phyloP scores from a whole-genome alignment of 2,113 vertebrate genomes.

The Chionis minor region DNA sequence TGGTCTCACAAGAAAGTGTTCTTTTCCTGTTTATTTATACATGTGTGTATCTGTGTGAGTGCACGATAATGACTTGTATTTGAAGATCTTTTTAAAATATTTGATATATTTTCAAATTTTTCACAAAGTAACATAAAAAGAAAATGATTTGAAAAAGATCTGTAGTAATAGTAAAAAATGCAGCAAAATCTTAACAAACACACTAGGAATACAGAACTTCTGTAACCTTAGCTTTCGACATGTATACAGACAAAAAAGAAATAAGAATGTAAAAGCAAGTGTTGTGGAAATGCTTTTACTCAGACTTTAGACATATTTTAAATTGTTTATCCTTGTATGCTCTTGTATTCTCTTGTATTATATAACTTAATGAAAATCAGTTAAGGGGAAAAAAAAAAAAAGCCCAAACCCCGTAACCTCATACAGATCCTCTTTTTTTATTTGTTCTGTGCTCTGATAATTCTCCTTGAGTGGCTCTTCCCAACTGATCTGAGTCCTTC shows the following conservation, averaged over 20 bases:
- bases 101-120: not conserved
- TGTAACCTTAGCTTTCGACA: not conserved
- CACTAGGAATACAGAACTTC: not conserved
- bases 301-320: not conserved
- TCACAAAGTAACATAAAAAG: not conserved
- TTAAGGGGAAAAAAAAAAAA: not conserved
- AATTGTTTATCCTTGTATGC: not conserved
- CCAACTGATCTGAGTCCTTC: not conserved
- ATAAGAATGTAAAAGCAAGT: not conserved
- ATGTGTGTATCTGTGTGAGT: fast-evolving
- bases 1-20: not conserved
- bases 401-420: not conserved
- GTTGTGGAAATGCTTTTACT: not conserved
- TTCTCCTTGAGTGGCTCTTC: not conserved
- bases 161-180: not conserved
- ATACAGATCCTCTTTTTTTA: not conserved
- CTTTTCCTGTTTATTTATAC: not conserved
- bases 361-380: not conserved
- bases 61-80: not conserved
- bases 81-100: not conserved
- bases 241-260: not conserved
- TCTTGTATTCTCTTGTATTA: not conserved
- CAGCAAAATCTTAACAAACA: not conserved
- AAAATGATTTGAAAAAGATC: not conserved
- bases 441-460: not conserved